A percentile compares a stretch with the other conserved stretches of the same genome.
Conservation (phyloP, 2,797 vertebrate genomes). For the Sebastes diploproa region DNA sequence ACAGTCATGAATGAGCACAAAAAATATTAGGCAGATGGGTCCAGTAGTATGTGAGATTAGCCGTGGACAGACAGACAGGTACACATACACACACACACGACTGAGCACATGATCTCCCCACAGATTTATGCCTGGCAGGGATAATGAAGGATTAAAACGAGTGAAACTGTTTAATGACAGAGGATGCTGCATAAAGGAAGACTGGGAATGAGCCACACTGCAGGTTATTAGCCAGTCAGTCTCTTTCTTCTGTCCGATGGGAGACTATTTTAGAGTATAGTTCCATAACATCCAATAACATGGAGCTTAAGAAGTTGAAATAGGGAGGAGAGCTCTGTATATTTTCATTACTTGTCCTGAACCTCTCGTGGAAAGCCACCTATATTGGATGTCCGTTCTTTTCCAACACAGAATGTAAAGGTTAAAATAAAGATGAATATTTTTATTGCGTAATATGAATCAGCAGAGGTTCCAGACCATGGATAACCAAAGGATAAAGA, state of each 20-base stretch:
- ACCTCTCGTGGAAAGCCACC: background rate
- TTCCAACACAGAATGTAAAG: background rate
- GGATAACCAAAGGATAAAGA: background rate
- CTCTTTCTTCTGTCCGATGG: background rate
- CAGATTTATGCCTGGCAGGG: background rate
- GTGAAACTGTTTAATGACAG: background rate
- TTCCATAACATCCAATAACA: background rate
- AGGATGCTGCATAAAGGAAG: background rate
- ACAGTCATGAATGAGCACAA: background rate
- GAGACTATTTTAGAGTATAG: background rate
- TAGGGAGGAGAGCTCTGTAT: background rate
- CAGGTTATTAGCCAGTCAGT: background rate
- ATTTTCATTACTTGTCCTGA: background rate
- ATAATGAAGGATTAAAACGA: background rate
- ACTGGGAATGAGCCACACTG: background rate
- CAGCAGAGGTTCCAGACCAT: background rate
- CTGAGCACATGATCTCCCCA: background rate
- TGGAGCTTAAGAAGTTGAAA: background rate
- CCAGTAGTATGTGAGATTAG: background rate
- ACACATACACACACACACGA: background rate
- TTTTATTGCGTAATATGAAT: background rate
- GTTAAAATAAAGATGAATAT: background rate
- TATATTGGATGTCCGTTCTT: background rate
- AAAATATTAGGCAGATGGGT: background rate
- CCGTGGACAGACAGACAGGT: background rate